phyloP scores from a whole-genome alignment of 2,113 vertebrate genomes.

The Procavia capensis region DNA sequence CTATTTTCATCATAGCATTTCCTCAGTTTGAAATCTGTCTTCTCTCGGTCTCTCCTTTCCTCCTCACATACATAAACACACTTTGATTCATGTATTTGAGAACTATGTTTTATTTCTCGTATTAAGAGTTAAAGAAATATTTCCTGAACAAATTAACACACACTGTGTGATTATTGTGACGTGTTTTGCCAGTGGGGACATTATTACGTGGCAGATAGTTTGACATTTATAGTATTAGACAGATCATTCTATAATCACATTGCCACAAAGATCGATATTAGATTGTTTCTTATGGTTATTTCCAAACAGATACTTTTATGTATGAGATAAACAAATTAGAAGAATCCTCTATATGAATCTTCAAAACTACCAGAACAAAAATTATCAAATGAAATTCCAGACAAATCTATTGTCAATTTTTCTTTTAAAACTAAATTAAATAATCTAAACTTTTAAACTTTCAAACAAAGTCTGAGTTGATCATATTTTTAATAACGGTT shows the following conservation, averaged over 20 bases:
- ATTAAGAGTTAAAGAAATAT: conserved; percentile 9
- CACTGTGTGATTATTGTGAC: not conserved
- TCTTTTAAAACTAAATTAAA: not conserved
- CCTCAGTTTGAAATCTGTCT: not conserved
- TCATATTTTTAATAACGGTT: not conserved
- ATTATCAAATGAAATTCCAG: not conserved
- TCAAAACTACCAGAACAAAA: not conserved
- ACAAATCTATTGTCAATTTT: not conserved
- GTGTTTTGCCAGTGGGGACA: not conserved
- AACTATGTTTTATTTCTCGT: not conserved
- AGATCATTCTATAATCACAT: conserved; percentile 4
- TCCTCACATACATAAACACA: not conserved
- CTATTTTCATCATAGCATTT: not conserved
- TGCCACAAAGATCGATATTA: not conserved
- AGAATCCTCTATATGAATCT: not conserved
- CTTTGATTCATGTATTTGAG: not conserved
- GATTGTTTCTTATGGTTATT: not conserved
- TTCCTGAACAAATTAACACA: conserved; percentile 5
- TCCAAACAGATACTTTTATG: not conserved
- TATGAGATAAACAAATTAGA: not conserved
- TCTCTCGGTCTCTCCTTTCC: too few species aligned
- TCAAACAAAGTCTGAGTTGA: not conserved
- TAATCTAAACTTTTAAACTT: not conserved
- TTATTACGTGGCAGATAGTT: conserved; percentile 1
- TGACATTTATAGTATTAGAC: not conserved